Percentiles rank a stretch among this genome's conserved stretches.
Conservation (phyloP, 2,797 vertebrate genomes). For the Tadarida brasiliensis region DNA sequence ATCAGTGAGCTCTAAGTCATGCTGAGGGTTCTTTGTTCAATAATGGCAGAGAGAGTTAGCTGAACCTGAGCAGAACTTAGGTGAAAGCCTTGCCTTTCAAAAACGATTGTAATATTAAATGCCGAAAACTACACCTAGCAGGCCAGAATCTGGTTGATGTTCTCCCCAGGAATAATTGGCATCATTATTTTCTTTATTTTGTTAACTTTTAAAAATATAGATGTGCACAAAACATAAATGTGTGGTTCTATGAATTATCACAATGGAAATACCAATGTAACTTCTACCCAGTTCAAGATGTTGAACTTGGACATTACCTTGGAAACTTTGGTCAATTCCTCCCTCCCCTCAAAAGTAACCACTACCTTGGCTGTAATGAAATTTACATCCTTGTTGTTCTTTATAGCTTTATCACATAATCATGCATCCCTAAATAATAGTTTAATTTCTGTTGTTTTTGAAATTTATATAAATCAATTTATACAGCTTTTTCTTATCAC, state of each 20-base stretch:
- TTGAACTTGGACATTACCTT: neutral
- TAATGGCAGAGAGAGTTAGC: neutral
- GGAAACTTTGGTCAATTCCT: neutral
- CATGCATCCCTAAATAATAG: neutral
- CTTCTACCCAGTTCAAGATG: neutral
- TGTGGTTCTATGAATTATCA: neutral
- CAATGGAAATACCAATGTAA: neutral
- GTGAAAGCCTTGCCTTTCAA: neutral
- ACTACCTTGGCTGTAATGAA: neutral
- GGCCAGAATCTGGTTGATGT: neutral
- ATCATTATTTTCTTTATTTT: neutral
- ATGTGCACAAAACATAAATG: neutral
- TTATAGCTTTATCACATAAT: neutral
- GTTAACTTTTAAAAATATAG: neutral
- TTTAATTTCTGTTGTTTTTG: neutral
- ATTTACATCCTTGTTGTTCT: neutral
- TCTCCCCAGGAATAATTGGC: neutral
- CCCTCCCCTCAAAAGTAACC: neutral
- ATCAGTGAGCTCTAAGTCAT: neutral
- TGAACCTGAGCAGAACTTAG: neutral
- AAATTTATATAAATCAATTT: neutral
- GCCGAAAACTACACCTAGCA: neutral
- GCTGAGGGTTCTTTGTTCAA: neutral
- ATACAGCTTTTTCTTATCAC: neutral
- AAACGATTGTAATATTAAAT: neutral